phyloP scores from a whole-genome alignment of 2,797 vertebrate genomes.

The Tiaroga cobitis region DNA sequence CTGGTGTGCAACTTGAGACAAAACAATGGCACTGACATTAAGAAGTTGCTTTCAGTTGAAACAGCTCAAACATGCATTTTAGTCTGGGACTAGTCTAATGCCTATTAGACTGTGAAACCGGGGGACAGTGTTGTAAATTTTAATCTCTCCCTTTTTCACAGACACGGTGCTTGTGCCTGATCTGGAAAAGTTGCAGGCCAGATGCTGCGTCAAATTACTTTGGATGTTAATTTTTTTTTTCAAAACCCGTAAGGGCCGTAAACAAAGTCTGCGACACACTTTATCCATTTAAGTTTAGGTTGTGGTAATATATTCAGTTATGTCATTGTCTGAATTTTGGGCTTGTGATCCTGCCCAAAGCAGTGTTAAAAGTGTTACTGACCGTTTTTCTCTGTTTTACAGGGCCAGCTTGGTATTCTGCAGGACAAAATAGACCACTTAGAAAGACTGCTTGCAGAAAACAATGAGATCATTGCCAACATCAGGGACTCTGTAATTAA shows the following conservation, averaged over 20 bases:
- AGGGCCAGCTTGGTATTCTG: slow-evolving; percentile 88
- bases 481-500: slow-evolving; percentile 87
- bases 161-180: background rate
- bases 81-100: too few relatives aligned
- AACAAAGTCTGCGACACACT: background rate
- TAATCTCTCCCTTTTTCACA: background rate
- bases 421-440: slow-evolving; percentile 92
- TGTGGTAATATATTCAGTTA: background rate
- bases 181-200: background rate
- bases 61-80: too few relatives aligned
- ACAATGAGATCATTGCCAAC: slow-evolving; percentile 89
- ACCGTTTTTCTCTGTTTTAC: background rate
- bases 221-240: background rate
- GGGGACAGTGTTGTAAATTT: background rate
- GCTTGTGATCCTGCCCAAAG: background rate
- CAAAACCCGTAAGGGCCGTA: background rate
- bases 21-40: too few relatives aligned
- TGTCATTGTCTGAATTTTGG: background rate
- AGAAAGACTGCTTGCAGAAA: slow-evolving; percentile 87
- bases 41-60: too few relatives aligned
- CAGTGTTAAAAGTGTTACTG: background rate
- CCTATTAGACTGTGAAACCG: too few relatives aligned
- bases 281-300: background rate
- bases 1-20: too few relatives aligned
- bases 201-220: background rate